Evolutionary conservation across 2,797 vertebrate genomes (phyloP).

Genomic region (Denticeps clupeoides): DNA sequence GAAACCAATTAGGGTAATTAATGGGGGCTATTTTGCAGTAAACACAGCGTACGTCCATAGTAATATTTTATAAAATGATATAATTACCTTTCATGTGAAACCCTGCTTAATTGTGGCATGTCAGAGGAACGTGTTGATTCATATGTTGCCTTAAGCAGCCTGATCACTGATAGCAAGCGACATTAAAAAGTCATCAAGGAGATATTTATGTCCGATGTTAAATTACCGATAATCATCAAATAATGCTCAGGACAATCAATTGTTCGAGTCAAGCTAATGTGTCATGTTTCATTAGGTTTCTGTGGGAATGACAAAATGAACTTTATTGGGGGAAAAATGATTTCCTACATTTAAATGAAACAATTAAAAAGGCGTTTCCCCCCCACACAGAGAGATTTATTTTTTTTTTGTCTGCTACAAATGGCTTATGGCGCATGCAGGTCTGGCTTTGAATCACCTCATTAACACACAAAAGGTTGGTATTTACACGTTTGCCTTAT

Average conservation of each 20-base stretch:
- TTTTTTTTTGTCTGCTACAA: too few species aligned
- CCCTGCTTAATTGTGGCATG: conserved; percentile 20
- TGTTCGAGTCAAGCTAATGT: conserved; percentile 24
- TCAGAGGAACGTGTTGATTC: conserved; percentile 12
- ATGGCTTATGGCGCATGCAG: too few species aligned
- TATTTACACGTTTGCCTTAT: too few species aligned
- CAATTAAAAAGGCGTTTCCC: conserved; percentile 33
- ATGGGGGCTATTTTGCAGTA: too few species aligned
- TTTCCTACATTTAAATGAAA: conserved; percentile 17
- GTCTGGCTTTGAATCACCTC: too few species aligned
- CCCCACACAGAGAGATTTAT: too few species aligned
- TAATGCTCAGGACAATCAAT: conserved; percentile 36
- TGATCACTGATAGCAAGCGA: conserved; percentile 15
- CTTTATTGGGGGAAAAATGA: too few species aligned
- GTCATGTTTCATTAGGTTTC: conserved; percentile 29
- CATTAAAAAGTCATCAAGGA: conserved; percentile 29
- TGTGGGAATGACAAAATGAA: conserved; percentile 15
- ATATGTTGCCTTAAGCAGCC: conserved; percentile 20
- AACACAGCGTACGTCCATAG: too few species aligned
- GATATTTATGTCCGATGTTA: conserved; percentile 22
- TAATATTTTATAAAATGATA: too few species aligned
- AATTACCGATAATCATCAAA: conserved; percentile 29
- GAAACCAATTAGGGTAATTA: too few species aligned
- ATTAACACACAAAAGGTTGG: too few species aligned
- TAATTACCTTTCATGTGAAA: conserved; percentile 12